Conservation (phyloP, 2,113 vertebrate genomes). For the Pachycephala philippinensis region DNA sequence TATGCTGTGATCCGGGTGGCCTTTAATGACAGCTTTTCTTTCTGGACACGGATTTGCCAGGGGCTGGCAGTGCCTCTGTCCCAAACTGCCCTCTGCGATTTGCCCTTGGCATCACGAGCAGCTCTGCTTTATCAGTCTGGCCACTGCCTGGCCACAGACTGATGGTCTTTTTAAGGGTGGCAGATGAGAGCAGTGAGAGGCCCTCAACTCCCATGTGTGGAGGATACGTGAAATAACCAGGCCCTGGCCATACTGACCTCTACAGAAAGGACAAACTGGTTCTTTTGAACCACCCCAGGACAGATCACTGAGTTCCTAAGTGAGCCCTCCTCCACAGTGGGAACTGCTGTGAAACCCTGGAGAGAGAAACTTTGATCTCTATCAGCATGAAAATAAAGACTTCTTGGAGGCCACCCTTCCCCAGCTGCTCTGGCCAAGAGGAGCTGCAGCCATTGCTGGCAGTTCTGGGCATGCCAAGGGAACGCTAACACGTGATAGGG, state of each 20-base stretch:
- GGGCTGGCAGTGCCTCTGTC: neutral
- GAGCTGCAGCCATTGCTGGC: neutral
- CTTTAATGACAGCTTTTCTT: neutral
- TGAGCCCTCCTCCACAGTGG: neutral
- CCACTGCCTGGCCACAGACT: neutral
- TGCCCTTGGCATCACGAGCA: fast-evolving
- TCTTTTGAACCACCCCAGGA: neutral
- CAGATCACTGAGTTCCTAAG: neutral
- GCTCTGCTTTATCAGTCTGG: neutral
- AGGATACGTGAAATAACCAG: neutral
- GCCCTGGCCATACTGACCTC: neutral
- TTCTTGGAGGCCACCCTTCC: neutral
- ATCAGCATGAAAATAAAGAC: neutral
- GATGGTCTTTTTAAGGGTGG: neutral
- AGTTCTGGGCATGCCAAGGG: neutral
- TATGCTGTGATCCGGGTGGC: neutral
- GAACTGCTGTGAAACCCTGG: neutral
- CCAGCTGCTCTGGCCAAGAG: neutral
- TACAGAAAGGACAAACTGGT: neutral
- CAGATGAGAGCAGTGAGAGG: neutral
- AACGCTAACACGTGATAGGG: neutral
- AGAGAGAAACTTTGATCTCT: neutral
- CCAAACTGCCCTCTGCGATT: neutral
- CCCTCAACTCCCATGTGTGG: fast-evolving
- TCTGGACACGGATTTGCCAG: fast-evolving